phyloP scores from a whole-genome alignment of 2,113 vertebrate genomes.

The Seriola quinqueradiata region DNA sequence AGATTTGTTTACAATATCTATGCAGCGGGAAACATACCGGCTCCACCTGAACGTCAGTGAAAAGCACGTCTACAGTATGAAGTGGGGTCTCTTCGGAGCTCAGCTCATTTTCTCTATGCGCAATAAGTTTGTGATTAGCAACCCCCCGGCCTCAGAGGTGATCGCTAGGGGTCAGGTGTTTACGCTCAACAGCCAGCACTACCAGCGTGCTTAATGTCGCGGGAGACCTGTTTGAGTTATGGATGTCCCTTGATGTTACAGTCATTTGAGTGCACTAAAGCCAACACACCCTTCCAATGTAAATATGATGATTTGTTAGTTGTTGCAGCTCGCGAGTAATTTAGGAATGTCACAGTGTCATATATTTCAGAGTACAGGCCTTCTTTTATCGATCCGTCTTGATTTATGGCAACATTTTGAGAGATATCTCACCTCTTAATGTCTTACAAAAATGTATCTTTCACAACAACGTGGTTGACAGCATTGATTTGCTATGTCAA shows the following conservation, averaged over 20 bases:
- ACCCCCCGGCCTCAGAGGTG: slow-evolving; percentile 39
- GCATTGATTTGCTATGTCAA: slow-evolving; percentile 66
- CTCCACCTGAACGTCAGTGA: slow-evolving; percentile 11
- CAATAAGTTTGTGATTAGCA: slow-evolving; percentile 53
- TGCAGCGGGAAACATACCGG: slow-evolving; percentile 33
- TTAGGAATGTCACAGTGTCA: slow-evolving; percentile 35
- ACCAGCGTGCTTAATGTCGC: background rate
- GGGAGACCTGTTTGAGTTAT: slow-evolving; percentile 23
- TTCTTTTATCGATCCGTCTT: slow-evolving; percentile 49
- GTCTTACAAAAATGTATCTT: slow-evolving; percentile 65
- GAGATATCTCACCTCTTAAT: slow-evolving; percentile 59
- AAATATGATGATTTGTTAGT: slow-evolving; percentile 54
- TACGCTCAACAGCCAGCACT: slow-evolving; percentile 17
- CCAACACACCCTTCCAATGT: slow-evolving; percentile 20
- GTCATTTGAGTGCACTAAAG: slow-evolving; percentile 30
- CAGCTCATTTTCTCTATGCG: slow-evolving; percentile 23
- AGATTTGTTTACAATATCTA: slow-evolving; percentile 71
- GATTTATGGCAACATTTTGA: slow-evolving; percentile 64
- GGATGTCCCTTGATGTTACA: slow-evolving; percentile 28
- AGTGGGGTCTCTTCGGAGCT: slow-evolving; percentile 23
- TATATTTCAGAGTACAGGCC: slow-evolving; percentile 52
- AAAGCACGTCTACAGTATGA: slow-evolving; percentile 22
- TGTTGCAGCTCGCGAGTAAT: slow-evolving; percentile 32
- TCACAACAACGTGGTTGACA: slow-evolving; percentile 50
- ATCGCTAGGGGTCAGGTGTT: slow-evolving; percentile 48